Conservation (phyloP, 2,797 vertebrate genomes). For the Lagodon rhomboides region DNA sequence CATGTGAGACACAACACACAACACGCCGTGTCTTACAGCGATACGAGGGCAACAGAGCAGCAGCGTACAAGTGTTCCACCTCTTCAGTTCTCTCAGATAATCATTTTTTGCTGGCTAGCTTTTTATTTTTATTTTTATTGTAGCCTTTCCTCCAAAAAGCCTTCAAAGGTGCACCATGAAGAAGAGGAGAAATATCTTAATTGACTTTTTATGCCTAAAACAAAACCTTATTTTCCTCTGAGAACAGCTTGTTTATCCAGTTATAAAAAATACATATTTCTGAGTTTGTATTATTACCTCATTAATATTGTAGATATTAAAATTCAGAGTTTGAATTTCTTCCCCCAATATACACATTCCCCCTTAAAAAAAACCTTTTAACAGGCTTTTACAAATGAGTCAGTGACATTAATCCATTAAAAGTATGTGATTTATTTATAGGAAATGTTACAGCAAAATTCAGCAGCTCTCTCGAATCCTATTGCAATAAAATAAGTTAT, state of each 20-base stretch:
- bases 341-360: too few species aligned
- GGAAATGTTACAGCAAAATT: slow-evolving; percentile 1
- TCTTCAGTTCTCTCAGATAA: not conserved
- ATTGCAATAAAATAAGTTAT: not conserved
- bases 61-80: not conserved
- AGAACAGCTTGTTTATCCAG: too few species aligned
- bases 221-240: too few species aligned
- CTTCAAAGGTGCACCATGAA: too few species aligned
- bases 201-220: too few species aligned
- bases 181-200: too few species aligned
- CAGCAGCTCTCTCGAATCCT: not conserved
- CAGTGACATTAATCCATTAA: not conserved
- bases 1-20: slow-evolving; percentile 29
- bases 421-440: not conserved
- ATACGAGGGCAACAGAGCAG: not conserved
- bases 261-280: too few species aligned
- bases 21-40: slow-evolving; percentile 7
- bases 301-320: too few species aligned
- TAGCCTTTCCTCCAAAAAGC: not conserved
- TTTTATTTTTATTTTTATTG: not conserved
- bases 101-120: not conserved
- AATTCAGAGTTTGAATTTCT: too few species aligned
- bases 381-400: not conserved
- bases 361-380: not conserved
- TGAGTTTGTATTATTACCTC: too few species aligned